Conservation (phyloP, 2,888 invertebrate species). For the Nymphalis c-album region DNA sequence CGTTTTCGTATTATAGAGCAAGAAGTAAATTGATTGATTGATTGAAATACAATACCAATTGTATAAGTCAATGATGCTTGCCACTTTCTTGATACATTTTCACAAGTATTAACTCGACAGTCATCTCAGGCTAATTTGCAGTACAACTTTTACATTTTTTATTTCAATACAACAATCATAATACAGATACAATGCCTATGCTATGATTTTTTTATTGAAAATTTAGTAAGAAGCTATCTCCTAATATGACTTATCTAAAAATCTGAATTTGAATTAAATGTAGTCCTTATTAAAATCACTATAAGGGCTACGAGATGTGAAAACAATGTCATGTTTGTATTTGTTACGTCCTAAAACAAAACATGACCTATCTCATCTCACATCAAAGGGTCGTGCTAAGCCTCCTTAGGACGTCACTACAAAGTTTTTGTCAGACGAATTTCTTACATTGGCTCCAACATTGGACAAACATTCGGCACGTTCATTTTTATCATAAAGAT, state of each 20-base stretch:
- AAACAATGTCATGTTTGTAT: not conserved
- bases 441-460: not conserved
- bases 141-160: no score
- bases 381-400: constrained; percentile 33
- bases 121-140: no score
- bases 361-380: constrained; percentile 34
- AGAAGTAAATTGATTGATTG: no score
- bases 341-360: constrained; percentile 25
- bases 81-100: no score
- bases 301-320: not conserved
- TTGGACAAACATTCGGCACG: not conserved
- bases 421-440: constrained; percentile 17
- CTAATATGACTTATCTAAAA: not conserved
- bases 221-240: not conserved
- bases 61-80: no score
- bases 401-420: constrained; percentile 23
- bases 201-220: not conserved
- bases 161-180: no score
- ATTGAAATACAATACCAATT: no score
- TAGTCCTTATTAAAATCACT: not conserved
- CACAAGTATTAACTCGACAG: no score
- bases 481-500: no score
- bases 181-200: no score
- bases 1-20: no score
- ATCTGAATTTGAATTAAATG: not conserved